These are phyloP conservation scores for Tychaedon coryphoeus DNA, from an alignment of 2,113 vertebrate genomes.

Conservation along the genomic window DNA sequence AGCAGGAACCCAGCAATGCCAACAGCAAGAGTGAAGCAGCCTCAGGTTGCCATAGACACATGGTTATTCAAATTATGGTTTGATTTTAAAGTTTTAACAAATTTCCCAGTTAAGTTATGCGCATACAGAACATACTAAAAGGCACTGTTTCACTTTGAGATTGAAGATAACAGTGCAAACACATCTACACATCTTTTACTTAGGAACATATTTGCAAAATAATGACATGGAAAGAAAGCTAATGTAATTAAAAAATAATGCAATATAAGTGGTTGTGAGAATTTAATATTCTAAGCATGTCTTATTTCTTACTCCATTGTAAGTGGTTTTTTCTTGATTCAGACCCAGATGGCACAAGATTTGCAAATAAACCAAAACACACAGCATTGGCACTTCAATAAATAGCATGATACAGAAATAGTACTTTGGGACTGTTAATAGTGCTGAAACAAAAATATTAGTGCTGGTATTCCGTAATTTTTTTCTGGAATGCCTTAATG, in stretches of 20 bases:
- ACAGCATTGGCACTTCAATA: background rate
- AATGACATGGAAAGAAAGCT: background rate
- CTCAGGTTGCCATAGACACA: background rate
- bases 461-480: background rate
- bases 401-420: background rate
- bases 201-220: background rate
- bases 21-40: background rate
- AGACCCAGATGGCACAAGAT: conserved; percentile 27
- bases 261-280: background rate
- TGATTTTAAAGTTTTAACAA: background rate
- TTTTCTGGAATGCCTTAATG: background rate
- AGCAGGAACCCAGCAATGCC: background rate
- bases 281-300: background rate
- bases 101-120: background rate
- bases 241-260: conserved; percentile 48
- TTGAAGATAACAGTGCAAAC: background rate
- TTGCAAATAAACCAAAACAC: conserved; percentile 33
- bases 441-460: background rate
- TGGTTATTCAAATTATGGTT: background rate
- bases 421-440: background rate
- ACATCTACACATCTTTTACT: background rate
- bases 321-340: background rate
- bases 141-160: background rate
- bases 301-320: background rate
- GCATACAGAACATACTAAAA: background rate